phyloP scores from a whole-genome alignment of 2,888 invertebrate species.

The Cephus runcator region DNA sequence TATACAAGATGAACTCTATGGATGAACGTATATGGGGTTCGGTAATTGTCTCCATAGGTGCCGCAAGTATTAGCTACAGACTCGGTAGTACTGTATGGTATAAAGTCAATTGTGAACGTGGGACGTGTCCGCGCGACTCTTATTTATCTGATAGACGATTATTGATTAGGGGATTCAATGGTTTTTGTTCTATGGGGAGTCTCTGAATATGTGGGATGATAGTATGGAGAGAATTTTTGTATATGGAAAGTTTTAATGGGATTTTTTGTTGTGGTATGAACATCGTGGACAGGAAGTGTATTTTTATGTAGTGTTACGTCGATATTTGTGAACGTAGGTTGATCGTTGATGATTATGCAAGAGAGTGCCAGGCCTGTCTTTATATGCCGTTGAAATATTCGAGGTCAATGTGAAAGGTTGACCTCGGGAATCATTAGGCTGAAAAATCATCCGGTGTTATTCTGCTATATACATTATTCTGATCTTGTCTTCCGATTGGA shows the following conservation, averaged over 20 bases:
- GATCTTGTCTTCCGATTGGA: slow-evolving; percentile 27
- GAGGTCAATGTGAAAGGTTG: slow-evolving; percentile 12
- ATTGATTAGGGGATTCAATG: neutral
- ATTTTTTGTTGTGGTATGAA: neutral
- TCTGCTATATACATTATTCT: slow-evolving; percentile 23
- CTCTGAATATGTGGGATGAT: neutral
- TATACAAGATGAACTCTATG: slow-evolving; percentile 47
- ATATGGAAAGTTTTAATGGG: neutral
- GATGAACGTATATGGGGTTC: slow-evolving; percentile 59
- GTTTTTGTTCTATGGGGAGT: neutral
- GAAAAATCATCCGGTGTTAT: neutral
- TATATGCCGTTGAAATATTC: neutral
- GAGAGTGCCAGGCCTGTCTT: neutral
- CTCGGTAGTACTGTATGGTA: neutral
- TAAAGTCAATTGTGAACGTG: neutral
- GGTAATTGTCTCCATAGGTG: slow-evolving; percentile 60
- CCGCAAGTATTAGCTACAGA: slow-evolving; percentile 38
- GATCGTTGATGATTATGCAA: neutral
- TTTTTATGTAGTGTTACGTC: neutral
- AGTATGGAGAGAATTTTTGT: neutral
- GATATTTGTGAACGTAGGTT: neutral
- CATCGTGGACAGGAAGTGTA: neutral
- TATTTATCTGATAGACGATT: neutral
- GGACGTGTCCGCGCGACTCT: neutral
- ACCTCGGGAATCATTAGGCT: slow-evolving; percentile 1